phyloP scores from a whole-genome alignment of 2,888 invertebrate species.

The Vannuccia rotundouncinata region DNA sequence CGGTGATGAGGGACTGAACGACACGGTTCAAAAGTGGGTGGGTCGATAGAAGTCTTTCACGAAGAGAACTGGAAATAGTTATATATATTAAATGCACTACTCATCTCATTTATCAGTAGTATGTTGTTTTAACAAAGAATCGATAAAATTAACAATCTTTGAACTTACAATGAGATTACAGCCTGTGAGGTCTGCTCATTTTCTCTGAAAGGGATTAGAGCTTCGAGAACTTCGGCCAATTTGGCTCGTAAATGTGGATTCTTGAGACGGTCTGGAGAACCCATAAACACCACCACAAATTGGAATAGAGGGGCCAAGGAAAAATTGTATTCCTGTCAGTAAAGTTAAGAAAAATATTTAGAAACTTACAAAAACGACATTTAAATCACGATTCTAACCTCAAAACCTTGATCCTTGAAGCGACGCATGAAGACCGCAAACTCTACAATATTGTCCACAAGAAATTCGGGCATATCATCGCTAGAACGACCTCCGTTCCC shows the following conservation, averaged over 20 bases:
- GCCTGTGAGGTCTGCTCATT: not conserved
- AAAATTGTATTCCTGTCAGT: not conserved
- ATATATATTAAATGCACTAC: no score
- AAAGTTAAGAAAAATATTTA: not conserved
- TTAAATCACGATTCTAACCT: constrained; percentile 44
- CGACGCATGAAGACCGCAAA: constrained; percentile 65
- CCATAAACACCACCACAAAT: constrained; percentile 79
- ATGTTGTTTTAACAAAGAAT: not conserved
- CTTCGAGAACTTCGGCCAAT: constrained; percentile 79
- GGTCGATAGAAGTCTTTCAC: constrained; percentile 66
- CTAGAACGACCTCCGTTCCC: constrained; percentile 46
- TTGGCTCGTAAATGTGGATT: constrained; percentile 87
- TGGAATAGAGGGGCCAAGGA: constrained; percentile 55
- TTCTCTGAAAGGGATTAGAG: constrained; percentile 65
- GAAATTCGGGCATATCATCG: constrained; percentile 71
- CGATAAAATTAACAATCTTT: not conserved
- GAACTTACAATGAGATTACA: not conserved
- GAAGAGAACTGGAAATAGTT: constrained; percentile 43
- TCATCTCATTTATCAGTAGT: no score
- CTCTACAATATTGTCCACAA: constrained; percentile 77
- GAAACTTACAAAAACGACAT: not conserved
- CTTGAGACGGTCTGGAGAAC: constrained; percentile 69
- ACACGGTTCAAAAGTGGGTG: constrained; percentile 67
- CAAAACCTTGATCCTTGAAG: constrained; percentile 51
- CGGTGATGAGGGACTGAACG: constrained; percentile 72